phyloP scores from a whole-genome alignment of 1,140 invertebrate species.

The Aradophagus sp. region DNA sequence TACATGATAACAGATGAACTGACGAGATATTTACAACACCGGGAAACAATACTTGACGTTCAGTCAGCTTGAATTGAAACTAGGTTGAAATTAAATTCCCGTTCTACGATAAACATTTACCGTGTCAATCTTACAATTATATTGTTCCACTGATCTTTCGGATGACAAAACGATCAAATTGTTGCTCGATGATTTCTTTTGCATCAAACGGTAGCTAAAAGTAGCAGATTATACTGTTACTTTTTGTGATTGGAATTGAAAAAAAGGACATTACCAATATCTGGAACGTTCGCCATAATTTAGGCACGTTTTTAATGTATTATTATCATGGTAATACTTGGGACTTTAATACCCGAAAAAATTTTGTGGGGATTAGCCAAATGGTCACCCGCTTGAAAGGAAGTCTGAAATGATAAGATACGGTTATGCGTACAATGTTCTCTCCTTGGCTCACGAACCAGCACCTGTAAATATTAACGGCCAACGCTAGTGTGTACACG shows the following conservation, averaged over 20 bases:
- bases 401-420: conserved; percentile 44
- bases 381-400: conserved; percentile 20
- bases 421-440: conserved; percentile 22
- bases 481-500: conserved; percentile 18
- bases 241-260: no score
- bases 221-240: no score
- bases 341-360: conserved; percentile 23
- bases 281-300: no score
- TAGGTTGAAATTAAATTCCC: conserved; percentile 8
- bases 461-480: conserved; percentile 40
- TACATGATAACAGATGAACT: conserved; percentile 57
- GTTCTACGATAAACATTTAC: conserved; percentile 21
- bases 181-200: no score
- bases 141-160: background rate
- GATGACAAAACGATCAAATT: no score
- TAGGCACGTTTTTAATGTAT: no score
- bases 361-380: conserved; percentile 23
- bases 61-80: conserved; percentile 4
- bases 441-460: conserved; percentile 16
- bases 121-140: conserved; percentile 13
- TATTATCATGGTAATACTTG: conserved; percentile 16
- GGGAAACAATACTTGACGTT: conserved; percentile 30
- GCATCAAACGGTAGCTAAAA: no score
- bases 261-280: no score
- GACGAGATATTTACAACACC: conserved; percentile 48